Conservation (phyloP, 2,797 vertebrate species). For the Micromesistius poutassou region DNA sequence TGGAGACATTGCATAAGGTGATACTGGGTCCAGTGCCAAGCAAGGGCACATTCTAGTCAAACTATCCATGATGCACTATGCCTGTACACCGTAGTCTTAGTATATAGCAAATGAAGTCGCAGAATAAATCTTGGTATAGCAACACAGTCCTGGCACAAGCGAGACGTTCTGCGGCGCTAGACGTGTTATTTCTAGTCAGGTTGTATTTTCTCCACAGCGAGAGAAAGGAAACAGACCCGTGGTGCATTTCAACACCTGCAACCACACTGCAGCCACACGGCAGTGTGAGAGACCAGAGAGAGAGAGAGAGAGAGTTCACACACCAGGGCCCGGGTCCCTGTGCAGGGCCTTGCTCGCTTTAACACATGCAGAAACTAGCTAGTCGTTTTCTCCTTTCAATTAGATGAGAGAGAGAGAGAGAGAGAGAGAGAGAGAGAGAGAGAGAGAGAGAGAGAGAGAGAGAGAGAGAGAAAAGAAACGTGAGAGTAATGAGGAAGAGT, state of each 20-base stretch:
- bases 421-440: background rate
- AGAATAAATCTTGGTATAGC: background rate
- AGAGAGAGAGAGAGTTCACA: background rate
- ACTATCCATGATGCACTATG: background rate
- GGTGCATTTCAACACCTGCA: constrained; percentile 15
- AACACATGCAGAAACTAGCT: background rate
- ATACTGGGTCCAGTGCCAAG: background rate
- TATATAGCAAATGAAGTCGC: background rate
- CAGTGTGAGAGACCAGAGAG: constrained; percentile 13
- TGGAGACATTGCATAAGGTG: background rate
- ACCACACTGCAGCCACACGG: constrained; percentile 2
- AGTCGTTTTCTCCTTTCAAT: background rate
- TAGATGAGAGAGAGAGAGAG: background rate
- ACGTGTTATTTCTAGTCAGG: background rate
- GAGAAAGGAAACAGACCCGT: constrained; percentile 1
- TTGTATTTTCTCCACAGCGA: background rate
- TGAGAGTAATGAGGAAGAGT: background rate
- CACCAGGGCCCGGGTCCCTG: background rate
- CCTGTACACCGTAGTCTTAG: background rate
- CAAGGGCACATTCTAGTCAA: background rate
- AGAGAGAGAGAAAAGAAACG: background rate
- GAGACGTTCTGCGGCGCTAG: background rate
- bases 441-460: background rate
- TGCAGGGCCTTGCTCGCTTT: background rate
- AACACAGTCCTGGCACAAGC: background rate